Conservation (phyloP, 2,113 vertebrate genomes). For the Piaya cayana region DNA sequence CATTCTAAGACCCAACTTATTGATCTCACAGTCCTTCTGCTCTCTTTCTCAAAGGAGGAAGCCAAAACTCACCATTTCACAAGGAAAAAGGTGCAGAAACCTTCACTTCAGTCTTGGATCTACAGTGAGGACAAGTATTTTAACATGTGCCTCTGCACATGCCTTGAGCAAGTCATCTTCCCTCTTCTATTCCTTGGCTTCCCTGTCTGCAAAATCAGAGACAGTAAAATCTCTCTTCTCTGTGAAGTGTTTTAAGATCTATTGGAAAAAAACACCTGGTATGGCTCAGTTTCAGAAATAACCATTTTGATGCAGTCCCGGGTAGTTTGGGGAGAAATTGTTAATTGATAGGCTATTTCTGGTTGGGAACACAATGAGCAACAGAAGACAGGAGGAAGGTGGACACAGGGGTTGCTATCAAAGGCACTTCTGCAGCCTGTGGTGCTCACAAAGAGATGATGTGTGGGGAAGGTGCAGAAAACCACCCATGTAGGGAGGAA, state of each 20-base stretch:
- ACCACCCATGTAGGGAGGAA: not conserved
- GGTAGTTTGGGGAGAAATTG: not conserved
- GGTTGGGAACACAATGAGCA: not conserved
- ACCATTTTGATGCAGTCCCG: not conserved
- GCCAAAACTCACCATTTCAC: not conserved
- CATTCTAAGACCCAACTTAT: not conserved
- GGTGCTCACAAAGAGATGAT: not conserved
- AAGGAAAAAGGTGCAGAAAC: not conserved
- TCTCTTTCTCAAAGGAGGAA: not conserved
- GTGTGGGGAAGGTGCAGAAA: not conserved
- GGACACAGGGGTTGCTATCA: not conserved
- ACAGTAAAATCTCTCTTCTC: not conserved
- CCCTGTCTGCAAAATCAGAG: not conserved
- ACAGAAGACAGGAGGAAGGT: not conserved
- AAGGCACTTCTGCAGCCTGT: not conserved
- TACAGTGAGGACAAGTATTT: not conserved
- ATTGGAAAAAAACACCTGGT: not conserved
- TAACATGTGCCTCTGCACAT: not conserved
- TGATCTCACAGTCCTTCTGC: not conserved
- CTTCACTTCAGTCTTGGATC: not conserved
- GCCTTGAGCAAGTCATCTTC: conserved; percentile 36
- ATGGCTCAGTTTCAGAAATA: not conserved
- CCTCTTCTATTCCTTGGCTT: conserved; percentile 28
- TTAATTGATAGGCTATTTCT: not conserved
- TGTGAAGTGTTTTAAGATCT: not conserved